phyloP scores from a whole-genome alignment of 2,888 invertebrate genomes.

The Dryomyza anilis region DNA sequence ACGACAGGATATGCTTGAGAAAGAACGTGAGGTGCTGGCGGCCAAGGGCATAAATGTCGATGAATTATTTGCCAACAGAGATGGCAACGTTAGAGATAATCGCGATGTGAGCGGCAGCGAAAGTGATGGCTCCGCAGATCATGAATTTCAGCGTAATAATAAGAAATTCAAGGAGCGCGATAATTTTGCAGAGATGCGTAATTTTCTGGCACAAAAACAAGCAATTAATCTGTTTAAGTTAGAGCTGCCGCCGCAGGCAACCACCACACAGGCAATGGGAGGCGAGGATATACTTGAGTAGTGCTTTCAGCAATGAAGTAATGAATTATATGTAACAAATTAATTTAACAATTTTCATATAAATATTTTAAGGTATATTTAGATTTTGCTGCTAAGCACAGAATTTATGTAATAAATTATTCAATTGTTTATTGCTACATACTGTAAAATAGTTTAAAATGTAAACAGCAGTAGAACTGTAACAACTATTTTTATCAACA shows the following conservation, averaged over 20 bases:
- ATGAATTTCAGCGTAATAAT: slow-evolving; percentile 43
- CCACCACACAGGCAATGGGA: slow-evolving; percentile 36
- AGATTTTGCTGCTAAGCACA: no score
- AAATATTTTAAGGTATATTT: no score
- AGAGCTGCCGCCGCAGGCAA: slow-evolving; percentile 36
- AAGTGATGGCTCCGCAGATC: slow-evolving; percentile 48
- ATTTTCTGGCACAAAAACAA: slow-evolving; percentile 57
- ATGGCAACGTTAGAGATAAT: slow-evolving; percentile 26
- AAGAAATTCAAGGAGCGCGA: slow-evolving; percentile 52
- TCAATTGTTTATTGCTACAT: no score
- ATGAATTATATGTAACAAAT: no score
- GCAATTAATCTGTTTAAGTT: slow-evolving; percentile 55
- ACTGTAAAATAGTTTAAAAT: no score
- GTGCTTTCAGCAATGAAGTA: no score
- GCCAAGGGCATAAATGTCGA: slow-evolving; percentile 60
- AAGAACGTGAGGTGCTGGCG: slow-evolving; percentile 55
- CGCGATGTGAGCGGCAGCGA: slow-evolving; percentile 33
- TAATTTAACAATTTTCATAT: no score
- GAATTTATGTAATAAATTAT: no score
- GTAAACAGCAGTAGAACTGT: no score
- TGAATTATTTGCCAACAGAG: slow-evolving; percentile 48
- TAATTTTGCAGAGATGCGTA: slow-evolving; percentile 59
- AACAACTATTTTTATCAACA: no score
- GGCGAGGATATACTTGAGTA: slow-evolving; percentile 52
- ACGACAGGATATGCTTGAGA: slow-evolving; percentile 56